Conservation (phyloP, 1,140 invertebrate species). For the Rhagoletis zephyria region DNA sequence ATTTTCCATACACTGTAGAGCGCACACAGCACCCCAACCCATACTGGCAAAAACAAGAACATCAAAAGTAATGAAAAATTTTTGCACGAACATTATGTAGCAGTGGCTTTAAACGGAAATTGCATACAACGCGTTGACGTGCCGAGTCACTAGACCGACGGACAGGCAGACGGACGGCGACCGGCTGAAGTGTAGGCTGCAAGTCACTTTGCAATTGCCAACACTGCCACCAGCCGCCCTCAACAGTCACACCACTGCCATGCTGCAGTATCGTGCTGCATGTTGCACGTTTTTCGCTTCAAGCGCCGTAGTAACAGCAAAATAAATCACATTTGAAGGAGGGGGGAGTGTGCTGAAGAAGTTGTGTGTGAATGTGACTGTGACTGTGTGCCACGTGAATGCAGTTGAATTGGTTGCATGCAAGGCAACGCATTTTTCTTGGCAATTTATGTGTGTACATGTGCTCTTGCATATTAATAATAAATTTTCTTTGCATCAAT, state of each 20-base stretch:
- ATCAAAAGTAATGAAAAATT: neutral
- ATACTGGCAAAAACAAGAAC: neutral
- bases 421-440: conserved; percentile 45
- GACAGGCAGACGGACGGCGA: neutral
- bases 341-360: neutral
- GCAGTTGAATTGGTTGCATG: conserved; percentile 38
- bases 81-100: conserved; percentile 36
- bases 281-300: conserved; percentile 41
- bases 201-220: conserved; percentile 25
- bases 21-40: neutral
- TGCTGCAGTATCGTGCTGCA: conserved; percentile 6
- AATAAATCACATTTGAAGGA: neutral
- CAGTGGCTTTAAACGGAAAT: conserved; percentile 56
- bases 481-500: conserved; percentile 53
- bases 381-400: neutral
- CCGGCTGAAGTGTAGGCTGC: neutral
- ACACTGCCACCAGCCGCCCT: conserved; percentile 10
- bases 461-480: conserved; percentile 52
- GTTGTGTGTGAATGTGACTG: neutral
- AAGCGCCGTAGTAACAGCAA: neutral
- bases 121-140: conserved; percentile 58
- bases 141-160: conserved; percentile 52
- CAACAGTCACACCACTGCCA: conserved; percentile 1
- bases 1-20: neutral
- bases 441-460: conserved; percentile 50